Conservation (phyloP, 2,888 invertebrate species). For the Drosophila ustulata region DNA sequence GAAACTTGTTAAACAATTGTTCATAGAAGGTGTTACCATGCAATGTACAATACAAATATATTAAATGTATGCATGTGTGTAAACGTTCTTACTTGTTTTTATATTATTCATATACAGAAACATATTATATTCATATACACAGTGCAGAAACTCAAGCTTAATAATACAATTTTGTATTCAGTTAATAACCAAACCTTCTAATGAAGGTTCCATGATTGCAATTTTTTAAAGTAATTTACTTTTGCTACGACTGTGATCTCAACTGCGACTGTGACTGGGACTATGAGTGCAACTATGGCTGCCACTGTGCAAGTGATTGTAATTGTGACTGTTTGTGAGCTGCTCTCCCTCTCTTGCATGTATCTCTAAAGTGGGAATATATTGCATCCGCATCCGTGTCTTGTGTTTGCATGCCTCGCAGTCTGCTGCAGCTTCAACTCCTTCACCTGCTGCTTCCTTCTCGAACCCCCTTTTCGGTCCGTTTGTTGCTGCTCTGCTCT, state of each 20-base stretch:
- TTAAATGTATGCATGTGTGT: too few species aligned
- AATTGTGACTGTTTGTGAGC: constrained; percentile 8
- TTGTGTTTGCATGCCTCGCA: constrained; percentile 31
- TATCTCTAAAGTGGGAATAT: constrained; percentile 25
- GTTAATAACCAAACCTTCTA: too few species aligned
- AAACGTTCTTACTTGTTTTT: too few species aligned
- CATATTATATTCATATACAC: too few species aligned
- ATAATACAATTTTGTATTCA: too few species aligned
- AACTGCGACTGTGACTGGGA: constrained; percentile 11
- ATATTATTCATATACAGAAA: too few species aligned
- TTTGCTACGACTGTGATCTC: not conserved
- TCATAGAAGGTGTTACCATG: too few species aligned
- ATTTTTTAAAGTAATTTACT: too few species aligned
- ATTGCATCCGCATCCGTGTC: constrained; percentile 20
- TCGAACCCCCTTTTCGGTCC: not conserved
- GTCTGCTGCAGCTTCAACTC: constrained; percentile 9
- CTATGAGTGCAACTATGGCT: constrained; percentile 11
- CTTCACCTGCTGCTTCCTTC: constrained; percentile 1
- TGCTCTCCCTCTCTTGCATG: constrained; percentile 1
- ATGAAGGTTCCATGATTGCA: too few species aligned
- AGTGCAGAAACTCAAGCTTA: too few species aligned
- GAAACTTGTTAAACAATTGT: too few species aligned
- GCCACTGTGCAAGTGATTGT: constrained; percentile 3
- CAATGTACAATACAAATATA: too few species aligned
- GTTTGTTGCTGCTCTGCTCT: not conserved